These are phyloP conservation scores for Xestoiulus laeticollis DNA, from an alignment of 2,888 invertebrate genomes.

Conservation along the genomic window DNA sequence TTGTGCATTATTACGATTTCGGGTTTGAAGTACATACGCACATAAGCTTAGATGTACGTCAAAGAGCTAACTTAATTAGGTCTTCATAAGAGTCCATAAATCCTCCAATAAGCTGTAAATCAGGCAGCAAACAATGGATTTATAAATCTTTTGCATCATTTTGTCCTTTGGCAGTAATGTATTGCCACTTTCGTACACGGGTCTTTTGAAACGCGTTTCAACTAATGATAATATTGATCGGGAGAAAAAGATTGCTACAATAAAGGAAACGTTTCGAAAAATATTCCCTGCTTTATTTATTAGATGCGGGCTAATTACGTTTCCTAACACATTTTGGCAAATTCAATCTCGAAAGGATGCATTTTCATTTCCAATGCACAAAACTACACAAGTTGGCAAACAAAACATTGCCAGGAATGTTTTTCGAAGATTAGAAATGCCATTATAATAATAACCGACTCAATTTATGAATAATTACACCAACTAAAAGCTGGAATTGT, in stretches of 20 bases:
- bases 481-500: not conserved
- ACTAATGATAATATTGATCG: constrained; percentile 26
- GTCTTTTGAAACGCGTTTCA: not conserved
- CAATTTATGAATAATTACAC: not conserved
- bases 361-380: not conserved
- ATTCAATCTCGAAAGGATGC: not conserved
- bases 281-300: not conserved
- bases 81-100: not conserved
- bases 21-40: too few relatives aligned
- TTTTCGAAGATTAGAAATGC: constrained; percentile 1
- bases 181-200: not conserved
- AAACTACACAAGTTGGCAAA: not conserved
- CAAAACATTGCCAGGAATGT: constrained; percentile 26
- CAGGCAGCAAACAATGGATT: constrained; percentile 18
- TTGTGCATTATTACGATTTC: too few relatives aligned
- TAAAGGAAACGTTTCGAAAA: constrained; percentile 7
- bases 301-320: constrained; percentile 26
- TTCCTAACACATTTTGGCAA: not conserved
- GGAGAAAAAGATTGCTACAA: not conserved
- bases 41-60: too few relatives aligned
- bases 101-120: constrained; percentile 4
- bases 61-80: constrained; percentile 6
- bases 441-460: not conserved
- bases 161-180: constrained; percentile 19
- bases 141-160: constrained; percentile 26